Evolutionary conservation across 1,140 invertebrate species (phyloP).

Genomic region (Drosophila insularis): DNA sequence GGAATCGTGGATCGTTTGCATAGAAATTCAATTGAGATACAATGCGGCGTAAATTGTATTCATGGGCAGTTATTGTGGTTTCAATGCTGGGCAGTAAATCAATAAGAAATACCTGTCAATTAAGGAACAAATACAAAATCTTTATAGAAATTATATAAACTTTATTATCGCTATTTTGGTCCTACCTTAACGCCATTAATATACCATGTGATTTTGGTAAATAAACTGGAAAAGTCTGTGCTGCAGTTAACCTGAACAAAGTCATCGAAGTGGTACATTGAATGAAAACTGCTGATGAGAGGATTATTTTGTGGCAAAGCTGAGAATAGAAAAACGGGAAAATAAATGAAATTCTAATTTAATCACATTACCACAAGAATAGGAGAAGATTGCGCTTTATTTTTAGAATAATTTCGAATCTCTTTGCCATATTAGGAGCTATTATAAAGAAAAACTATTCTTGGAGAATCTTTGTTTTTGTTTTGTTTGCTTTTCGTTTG

Average conservation of each 20-base stretch:
- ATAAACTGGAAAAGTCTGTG: constrained; percentile 84
- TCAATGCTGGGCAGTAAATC: constrained; percentile 59
- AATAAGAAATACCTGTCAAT: constrained; percentile 42
- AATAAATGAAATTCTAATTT: background rate
- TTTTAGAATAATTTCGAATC: background rate
- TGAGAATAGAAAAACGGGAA: constrained; percentile 58
- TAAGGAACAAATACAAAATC: too few relatives aligned
- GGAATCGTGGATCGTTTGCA: constrained; percentile 68
- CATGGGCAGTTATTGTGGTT: constrained; percentile 67
- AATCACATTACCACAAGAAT: too few relatives aligned
- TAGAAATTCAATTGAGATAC: constrained; percentile 76
- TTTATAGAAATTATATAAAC: too few relatives aligned
- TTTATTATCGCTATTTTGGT: too few relatives aligned
- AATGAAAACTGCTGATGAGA: constrained; percentile 83
- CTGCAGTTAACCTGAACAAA: constrained; percentile 85
- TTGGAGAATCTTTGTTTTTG: constrained; percentile 29
- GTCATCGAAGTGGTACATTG: constrained; percentile 84
- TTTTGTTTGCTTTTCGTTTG: constrained; percentile 18
- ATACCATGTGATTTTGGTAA: constrained; percentile 85
- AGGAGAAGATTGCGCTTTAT: background rate
- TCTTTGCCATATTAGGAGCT: background rate
- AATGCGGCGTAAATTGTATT: constrained; percentile 63
- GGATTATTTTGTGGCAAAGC: constrained; percentile 84
- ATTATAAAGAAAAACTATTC: background rate
- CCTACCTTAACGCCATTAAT: constrained; percentile 85